Evolutionary conservation across 2,113 vertebrate species (phyloP).

Genomic region (Platichthys flesus): DNA sequence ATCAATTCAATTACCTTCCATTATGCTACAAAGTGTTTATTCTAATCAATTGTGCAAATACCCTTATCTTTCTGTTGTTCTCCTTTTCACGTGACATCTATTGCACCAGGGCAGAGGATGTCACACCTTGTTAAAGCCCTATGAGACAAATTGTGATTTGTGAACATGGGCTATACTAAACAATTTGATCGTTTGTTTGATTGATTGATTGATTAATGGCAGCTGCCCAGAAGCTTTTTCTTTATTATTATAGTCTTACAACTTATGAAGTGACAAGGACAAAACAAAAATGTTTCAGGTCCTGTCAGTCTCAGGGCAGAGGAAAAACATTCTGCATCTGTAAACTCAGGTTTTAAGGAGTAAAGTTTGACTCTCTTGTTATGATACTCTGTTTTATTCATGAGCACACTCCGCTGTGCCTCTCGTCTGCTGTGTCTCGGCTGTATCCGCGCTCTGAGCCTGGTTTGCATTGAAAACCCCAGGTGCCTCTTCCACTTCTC

Average conservation of each 20-base stretch:
- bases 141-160: too few relatives aligned
- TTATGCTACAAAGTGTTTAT: too few relatives aligned
- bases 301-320: not conserved
- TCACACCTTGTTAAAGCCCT: too few relatives aligned
- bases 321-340: not conserved
- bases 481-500: not conserved
- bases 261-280: not conserved
- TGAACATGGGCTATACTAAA: too few relatives aligned
- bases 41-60: too few relatives aligned
- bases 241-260: not conserved
- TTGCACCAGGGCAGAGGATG: too few relatives aligned
- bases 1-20: too few relatives aligned
- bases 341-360: not conserved
- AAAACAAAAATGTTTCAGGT: not conserved
- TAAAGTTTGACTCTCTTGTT: conserved; percentile 21
- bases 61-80: too few relatives aligned
- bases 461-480: not conserved
- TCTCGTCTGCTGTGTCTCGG: not conserved
- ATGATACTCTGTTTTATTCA: conserved; percentile 55
- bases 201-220: too few relatives aligned
- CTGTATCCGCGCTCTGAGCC: not conserved
- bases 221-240: not conserved
- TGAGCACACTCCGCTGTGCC: not conserved
- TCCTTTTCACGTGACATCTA: too few relatives aligned
- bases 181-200: too few relatives aligned